Percentiles rank a stretch among this genome's conserved stretches.
Conservation (phyloP, 2,113 vertebrate genomes). For the Anhinga anhinga region DNA sequence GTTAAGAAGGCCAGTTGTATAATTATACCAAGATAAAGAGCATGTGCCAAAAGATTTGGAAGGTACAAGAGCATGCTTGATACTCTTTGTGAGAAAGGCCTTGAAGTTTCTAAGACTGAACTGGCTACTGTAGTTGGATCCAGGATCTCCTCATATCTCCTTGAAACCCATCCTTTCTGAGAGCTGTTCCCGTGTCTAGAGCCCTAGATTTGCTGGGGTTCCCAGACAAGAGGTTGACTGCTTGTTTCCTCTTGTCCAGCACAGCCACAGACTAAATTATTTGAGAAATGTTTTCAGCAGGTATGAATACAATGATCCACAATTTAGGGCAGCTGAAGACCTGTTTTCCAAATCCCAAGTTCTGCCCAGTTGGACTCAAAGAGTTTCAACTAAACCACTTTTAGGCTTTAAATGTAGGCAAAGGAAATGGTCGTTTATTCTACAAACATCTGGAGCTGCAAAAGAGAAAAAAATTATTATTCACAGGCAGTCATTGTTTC, state of each 20-base stretch:
- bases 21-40: neutral
- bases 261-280: neutral
- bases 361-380: neutral
- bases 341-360: neutral
- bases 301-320: neutral
- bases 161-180: neutral
- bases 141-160: neutral
- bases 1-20: neutral
- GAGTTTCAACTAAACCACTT: neutral
- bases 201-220: neutral
- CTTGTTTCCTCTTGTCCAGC: neutral
- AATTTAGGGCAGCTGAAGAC: neutral
- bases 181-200: neutral
- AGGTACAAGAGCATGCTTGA: neutral
- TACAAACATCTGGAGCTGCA: neutral
- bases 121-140: neutral
- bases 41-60: neutral
- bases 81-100: neutral
- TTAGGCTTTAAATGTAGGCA: neutral
- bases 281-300: neutral
- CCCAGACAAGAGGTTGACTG: neutral
- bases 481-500: constrained; percentile 3
- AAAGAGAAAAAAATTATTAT: neutral
- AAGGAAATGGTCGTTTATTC: neutral
- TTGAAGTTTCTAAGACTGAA: neutral